Evolutionary conservation across 2,888 invertebrate genomes (phyloP).

Genomic region (Chymomyza caudatula): DNA sequence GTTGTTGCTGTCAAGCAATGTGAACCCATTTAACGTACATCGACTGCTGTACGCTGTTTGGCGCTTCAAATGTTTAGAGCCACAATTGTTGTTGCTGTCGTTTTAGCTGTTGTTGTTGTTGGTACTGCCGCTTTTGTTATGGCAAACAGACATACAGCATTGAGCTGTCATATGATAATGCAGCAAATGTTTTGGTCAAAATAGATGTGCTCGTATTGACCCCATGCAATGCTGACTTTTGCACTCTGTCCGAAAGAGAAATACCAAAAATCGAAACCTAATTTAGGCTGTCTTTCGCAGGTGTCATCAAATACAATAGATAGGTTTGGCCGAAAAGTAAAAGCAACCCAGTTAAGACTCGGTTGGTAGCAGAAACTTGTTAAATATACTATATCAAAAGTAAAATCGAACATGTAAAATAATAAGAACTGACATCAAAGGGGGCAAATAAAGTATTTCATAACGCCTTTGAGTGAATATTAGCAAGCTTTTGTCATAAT

Average conservation of each 20-base stretch:
- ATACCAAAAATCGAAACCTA: not conserved
- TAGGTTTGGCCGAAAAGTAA: not conserved
- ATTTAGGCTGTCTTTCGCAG: not conserved
- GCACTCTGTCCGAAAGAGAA: constrained; percentile 11
- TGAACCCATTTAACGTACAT: constrained; percentile 12
- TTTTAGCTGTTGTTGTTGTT: constrained; percentile 7
- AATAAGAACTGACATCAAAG: no score
- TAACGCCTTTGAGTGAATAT: no score
- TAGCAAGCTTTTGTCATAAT: no score
- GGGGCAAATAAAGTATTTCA: no score
- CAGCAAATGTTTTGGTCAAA: constrained; percentile 11
- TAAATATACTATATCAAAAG: no score
- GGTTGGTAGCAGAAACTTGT: no score
- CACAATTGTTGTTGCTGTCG: not conserved
- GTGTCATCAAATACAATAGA: not conserved
- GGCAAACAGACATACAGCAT: constrained; percentile 13
- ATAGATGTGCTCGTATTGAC: constrained; percentile 33
- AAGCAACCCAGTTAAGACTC: constrained; percentile 15
- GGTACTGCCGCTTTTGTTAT: constrained; percentile 10
- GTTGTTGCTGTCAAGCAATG: not conserved
- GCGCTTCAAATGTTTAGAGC: not conserved
- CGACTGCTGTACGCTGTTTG: not conserved
- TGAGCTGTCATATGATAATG: constrained; percentile 25
- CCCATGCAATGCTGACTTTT: constrained; percentile 30
- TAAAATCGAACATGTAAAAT: no score